Percentiles rank a stretch among this genome's conserved stretches.
Evolutionary conservation across 2,797 vertebrate species (phyloP).

Genomic region (Chrosomus eos): DNA sequence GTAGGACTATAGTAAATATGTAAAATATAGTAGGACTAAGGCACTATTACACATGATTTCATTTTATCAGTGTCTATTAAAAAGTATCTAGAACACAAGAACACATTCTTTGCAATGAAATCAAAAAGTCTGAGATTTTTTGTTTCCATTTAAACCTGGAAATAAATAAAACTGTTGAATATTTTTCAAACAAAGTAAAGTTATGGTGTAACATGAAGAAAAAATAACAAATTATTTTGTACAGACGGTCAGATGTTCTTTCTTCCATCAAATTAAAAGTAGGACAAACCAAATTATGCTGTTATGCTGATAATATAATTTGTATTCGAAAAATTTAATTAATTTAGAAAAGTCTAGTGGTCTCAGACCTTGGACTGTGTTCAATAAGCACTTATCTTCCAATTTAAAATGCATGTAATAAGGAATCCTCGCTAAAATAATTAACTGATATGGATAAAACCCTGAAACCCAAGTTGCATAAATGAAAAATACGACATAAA

Average conservation of each 20-base stretch:
- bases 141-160: neutral
- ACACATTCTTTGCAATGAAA: neutral
- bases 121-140: neutral
- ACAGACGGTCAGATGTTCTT: neutral
- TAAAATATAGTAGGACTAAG: neutral
- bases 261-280: neutral
- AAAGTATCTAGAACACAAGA: neutral
- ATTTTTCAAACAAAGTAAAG: neutral
- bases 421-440: neutral
- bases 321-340: neutral
- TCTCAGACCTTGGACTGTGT: neutral
- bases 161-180: neutral
- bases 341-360: neutral
- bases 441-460: constrained; percentile 6
- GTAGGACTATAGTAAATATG: neutral
- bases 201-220: neutral
- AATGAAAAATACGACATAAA: neutral
- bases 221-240: neutral
- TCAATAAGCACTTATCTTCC: neutral
- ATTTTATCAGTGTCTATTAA: neutral
- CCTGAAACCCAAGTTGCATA: neutral
- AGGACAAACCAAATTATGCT: neutral
- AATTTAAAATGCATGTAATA: constrained; percentile 16
- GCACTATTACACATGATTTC: neutral
- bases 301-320: neutral